A percentile compares a stretch with the other conserved stretches of the same genome.
phyloP scores from a whole-genome alignment of 2,888 invertebrate genomes.

The Camponotus fellah region DNA sequence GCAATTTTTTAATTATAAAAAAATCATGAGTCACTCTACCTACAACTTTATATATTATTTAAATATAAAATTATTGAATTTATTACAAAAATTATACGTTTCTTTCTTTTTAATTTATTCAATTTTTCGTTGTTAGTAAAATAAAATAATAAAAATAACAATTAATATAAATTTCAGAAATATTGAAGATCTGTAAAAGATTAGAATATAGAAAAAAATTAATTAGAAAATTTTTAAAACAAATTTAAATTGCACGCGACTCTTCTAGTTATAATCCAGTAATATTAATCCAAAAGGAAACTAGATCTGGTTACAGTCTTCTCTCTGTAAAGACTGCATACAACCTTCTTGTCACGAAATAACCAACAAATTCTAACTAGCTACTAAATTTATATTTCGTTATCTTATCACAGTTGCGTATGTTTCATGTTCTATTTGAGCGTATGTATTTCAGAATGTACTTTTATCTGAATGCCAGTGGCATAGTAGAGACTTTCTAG shows the following conservation, averaged over 20 bases:
- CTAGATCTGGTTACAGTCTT: constrained; percentile 12
- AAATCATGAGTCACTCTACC: neutral
- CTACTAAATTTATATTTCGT: neutral
- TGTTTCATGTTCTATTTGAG: neutral
- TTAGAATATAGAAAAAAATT: too few species aligned
- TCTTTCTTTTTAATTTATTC: neutral
- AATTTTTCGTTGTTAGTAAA: neutral
- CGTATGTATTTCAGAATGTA: neutral
- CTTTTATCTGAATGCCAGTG: neutral
- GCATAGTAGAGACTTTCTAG: neutral
- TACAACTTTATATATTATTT: neutral
- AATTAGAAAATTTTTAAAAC: neutral
- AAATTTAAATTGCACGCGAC: neutral
- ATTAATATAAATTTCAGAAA: too few species aligned
- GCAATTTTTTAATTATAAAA: neutral
- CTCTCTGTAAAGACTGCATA: neutral
- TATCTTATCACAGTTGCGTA: neutral
- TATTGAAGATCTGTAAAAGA: too few species aligned
- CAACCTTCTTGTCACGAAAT: neutral
- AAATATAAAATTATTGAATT: neutral
- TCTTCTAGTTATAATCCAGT: neutral
- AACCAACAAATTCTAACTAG: neutral
- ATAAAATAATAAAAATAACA: too few species aligned
- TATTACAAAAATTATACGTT: neutral
- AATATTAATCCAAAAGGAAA: neutral